phyloP scores from a whole-genome alignment of 2,113 vertebrate genomes.

The Raja brachyura region DNA sequence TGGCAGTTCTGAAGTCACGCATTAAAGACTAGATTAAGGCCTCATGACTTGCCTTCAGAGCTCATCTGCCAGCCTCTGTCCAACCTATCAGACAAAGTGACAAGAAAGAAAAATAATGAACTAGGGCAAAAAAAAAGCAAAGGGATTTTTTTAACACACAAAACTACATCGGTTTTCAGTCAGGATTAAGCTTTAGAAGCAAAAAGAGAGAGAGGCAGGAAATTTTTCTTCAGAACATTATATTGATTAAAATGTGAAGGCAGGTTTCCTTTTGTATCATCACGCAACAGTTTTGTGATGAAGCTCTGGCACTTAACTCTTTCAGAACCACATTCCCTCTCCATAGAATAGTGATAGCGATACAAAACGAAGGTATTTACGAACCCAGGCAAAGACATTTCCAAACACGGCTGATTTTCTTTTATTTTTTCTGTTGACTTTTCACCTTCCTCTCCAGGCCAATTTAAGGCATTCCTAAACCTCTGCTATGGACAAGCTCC shows the following conservation, averaged over 20 bases:
- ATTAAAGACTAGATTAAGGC: conserved; percentile 99
- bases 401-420: not conserved
- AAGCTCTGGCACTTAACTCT: not conserved
- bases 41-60: conserved; percentile 99
- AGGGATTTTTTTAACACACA: conserved; percentile 71
- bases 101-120: conserved; percentile 99
- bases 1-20: conserved; percentile 99
- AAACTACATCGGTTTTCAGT: conserved; percentile 65
- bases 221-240: conserved; percentile 36
- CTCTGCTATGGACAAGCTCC: too few species aligned
- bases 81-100: conserved; percentile 99
- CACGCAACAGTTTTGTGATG: conserved; percentile 26
- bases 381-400: not conserved
- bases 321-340: not conserved
- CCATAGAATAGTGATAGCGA: not conserved
- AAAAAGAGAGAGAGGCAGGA: conserved; percentile 54
- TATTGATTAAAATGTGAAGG: conserved; percentile 35
- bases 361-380: not conserved
- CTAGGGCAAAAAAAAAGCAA: conserved; percentile 83
- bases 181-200: conserved; percentile 65
- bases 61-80: conserved; percentile 99
- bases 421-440: not conserved
- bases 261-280: conserved; percentile 32
- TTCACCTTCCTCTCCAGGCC: not conserved
- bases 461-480: not conserved